Evolutionary conservation across 2,888 invertebrate genomes (phyloP), one percentile per base, ranked within the genome.

Genomic region (Zygothrica quintamaculata): DNA sequence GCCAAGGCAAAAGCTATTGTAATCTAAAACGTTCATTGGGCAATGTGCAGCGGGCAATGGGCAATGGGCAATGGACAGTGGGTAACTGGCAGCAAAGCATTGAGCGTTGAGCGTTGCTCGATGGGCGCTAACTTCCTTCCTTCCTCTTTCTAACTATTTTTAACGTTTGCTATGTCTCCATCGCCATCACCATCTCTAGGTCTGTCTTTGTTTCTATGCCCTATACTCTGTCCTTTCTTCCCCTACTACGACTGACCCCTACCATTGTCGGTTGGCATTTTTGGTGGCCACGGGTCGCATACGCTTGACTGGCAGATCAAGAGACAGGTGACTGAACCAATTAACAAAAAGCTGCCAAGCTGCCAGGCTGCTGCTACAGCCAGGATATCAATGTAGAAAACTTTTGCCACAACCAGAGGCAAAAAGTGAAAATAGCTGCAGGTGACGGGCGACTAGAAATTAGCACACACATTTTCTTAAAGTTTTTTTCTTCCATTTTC

Each of bases 291-390:
- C 48, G 85, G 79, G 80, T 85, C 76, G 79, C 82, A 79, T 76
- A 53, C 80, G 80, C 77, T 77, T 82, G 86, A 80, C 86, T 85
- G 86, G 69, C 87, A 87, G 82, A 87, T 87, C 87, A 85, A 73
- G 75, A 82, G 88, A 86, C 88, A 88, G 88, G 89, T 89, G 88
- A 88, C 88, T 86, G 79, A 87, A 89, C 84, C 88, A 88, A 89
- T 88, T 88, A 88, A 87, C 88, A 88, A 85, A 84, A 76, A 82
- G 87, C 78, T 67, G 64, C 74, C 69, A 84, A 68, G 65, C 65
- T 43, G 52, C n/a, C n/a, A n/a, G n/a, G n/a, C n/a, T n/a, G n/a
- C n/a, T n/a, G n/a, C 48, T 44, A 47, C 65, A 42, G 34, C 48
- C 7, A 55, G 47, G 34, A 29, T 46, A 47, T 37, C 42, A 31